These are phyloP conservation scores for Hippopotamyrus pictus DNA, from an alignment of 2,797 vertebrate species.

Conservation along the genomic window DNA sequence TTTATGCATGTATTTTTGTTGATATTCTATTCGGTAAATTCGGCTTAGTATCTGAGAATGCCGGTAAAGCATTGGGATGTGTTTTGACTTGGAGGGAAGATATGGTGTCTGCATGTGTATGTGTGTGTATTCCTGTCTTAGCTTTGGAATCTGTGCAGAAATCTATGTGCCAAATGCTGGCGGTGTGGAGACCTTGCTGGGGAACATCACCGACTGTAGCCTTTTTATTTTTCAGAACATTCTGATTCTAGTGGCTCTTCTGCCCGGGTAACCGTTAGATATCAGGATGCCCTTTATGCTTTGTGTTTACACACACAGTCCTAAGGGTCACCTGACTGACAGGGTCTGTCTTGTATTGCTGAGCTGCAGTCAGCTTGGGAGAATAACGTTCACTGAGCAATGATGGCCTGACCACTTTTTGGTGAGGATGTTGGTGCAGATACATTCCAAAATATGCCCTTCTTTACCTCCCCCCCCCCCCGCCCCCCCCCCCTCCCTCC, in stretches of 20 bases:
- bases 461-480: constrained; percentile 8
- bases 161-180: neutral
- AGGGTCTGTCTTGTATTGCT: neutral
- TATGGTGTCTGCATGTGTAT: neutral
- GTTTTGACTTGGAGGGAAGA: neutral
- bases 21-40: neutral
- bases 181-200: neutral
- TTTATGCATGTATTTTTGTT: neutral
- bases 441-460: neutral
- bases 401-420: neutral
- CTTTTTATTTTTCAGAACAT: neutral
- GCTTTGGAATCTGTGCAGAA: neutral
- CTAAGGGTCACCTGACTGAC: constrained; percentile 4
- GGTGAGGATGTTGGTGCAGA: neutral
- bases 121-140: neutral
- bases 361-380: constrained; percentile 2
- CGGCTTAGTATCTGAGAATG: neutral
- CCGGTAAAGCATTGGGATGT: neutral
- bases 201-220: neutral
- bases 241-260: neutral
- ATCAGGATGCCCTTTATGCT: constrained; percentile 1
- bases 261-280: neutral
- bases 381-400: neutral
- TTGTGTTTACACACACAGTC: neutral
- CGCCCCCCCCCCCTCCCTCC: constrained; percentile 13